phyloP scores from a whole-genome alignment of 2,113 vertebrate genomes.

The Egretta garzetta region DNA sequence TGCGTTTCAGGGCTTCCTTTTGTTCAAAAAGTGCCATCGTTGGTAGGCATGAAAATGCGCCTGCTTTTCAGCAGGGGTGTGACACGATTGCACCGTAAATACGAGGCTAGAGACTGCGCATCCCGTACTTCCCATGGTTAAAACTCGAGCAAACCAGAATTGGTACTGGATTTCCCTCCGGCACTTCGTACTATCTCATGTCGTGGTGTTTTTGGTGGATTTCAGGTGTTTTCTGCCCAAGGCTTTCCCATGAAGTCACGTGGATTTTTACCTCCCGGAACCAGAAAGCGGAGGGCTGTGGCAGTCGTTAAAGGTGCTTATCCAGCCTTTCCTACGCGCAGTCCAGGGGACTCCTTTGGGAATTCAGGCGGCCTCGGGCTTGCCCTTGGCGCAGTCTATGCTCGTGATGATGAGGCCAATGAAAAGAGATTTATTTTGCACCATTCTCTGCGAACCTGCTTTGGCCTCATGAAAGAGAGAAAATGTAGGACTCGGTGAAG shows the following conservation, averaged over 20 bases:
- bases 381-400: rapidly evolving
- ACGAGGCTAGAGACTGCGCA: rapidly evolving
- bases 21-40: neutral
- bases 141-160: neutral
- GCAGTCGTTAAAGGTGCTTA: rapidly evolving
- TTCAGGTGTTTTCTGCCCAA: neutral
- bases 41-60: too few relatives aligned
- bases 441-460: rapidly evolving
- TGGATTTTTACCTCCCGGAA: neutral
- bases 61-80: neutral
- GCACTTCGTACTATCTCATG: neutral
- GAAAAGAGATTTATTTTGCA: neutral
- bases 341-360: too few relatives aligned
- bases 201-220: neutral
- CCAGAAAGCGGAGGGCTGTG: neutral
- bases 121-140: neutral
- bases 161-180: too few relatives aligned
- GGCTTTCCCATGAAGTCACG: neutral
- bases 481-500: rapidly evolving
- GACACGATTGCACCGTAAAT: too few relatives aligned
- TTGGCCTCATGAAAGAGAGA: rapidly evolving
- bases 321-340: rapidly evolving
- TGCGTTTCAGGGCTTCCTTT: neutral
- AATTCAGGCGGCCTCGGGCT: neutral
- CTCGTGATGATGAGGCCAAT: rapidly evolving